Evolutionary conservation across 1,140 invertebrate genomes (phyloP).

Genomic region (Halesus radiatus): DNA sequence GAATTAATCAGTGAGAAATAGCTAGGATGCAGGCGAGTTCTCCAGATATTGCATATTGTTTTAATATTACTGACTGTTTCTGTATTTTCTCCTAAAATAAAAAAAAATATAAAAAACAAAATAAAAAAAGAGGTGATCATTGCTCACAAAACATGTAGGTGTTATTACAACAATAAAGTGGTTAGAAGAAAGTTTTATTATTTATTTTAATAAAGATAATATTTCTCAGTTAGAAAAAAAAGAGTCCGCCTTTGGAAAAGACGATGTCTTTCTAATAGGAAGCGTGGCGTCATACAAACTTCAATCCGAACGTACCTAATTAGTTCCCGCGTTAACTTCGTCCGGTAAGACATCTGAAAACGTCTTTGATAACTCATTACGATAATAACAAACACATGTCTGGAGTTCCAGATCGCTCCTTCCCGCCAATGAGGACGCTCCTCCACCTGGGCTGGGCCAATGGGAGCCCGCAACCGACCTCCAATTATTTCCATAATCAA

Average conservation of each 20-base stretch:
- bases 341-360: constrained; percentile 17
- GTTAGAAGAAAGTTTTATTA: too few species aligned
- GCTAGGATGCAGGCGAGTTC: too few species aligned
- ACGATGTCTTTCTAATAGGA: background rate
- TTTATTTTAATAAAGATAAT: too few species aligned
- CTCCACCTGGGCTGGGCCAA: constrained; percentile 3
- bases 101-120: too few species aligned
- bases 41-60: too few species aligned
- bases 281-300: background rate
- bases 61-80: too few species aligned
- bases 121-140: too few species aligned
- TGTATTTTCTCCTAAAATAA: too few species aligned
- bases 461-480: constrained; percentile 12
- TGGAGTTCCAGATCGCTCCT: background rate
- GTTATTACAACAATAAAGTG: too few species aligned
- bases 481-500: constrained; percentile 52
- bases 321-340: constrained; percentile 4
- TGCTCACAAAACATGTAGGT: too few species aligned
- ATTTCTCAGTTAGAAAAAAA: too few species aligned
- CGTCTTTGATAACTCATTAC: constrained; percentile 44
- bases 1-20: too few species aligned
- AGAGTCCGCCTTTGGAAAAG: background rate
- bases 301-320: background rate
- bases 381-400: constrained; percentile 50
- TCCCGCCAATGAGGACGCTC: background rate